phyloP scores from a whole-genome alignment of 2,888 invertebrate genomes.

The Protophormia terraenovae region DNA sequence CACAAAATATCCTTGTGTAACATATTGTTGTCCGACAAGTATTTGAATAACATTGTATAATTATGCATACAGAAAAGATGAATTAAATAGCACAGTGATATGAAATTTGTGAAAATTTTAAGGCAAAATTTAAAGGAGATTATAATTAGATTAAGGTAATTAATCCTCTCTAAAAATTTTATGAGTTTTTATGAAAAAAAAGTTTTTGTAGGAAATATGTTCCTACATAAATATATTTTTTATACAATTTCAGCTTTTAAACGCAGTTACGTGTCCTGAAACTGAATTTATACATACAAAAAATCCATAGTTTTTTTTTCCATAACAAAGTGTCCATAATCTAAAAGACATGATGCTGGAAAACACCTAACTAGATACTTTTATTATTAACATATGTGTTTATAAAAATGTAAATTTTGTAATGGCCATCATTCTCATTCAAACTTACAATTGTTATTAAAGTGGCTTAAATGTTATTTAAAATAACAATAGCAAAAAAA shows the following conservation, averaged over 20 bases:
- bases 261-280: neutral
- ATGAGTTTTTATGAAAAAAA: too few relatives aligned
- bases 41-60: neutral
- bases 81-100: neutral
- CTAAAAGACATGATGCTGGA: neutral
- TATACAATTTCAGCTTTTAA: too few relatives aligned
- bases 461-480: neutral
- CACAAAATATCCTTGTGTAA: conserved; percentile 31
- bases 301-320: too few relatives aligned
- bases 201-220: too few relatives aligned
- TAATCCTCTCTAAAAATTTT: too few relatives aligned
- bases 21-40: neutral
- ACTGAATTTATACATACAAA: neutral
- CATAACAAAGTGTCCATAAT: neutral
- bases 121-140: too few relatives aligned
- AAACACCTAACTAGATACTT: neutral
- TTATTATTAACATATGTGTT: neutral
- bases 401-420: neutral
- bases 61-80: neutral
- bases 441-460: neutral
- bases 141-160: too few relatives aligned
- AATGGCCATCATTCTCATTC: neutral
- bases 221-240: too few relatives aligned
- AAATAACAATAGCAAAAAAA: neutral
- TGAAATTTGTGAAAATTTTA: neutral